phyloP scores from a whole-genome alignment of 2,797 vertebrate genomes.

The Threskiornis aethiopicus region DNA sequence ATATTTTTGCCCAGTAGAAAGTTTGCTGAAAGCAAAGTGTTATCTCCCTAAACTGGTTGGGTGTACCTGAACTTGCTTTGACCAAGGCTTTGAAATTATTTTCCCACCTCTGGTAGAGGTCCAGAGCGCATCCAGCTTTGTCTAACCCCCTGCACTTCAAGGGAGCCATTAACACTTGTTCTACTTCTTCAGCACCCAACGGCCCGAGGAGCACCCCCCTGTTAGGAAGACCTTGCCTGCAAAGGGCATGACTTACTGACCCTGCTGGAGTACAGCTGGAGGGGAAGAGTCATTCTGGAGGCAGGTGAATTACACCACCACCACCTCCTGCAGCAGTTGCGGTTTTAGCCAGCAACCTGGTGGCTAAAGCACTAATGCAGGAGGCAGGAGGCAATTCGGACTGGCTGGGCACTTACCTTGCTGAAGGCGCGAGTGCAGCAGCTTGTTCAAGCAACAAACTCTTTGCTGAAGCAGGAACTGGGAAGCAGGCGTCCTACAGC shows the following conservation, averaged over 20 bases:
- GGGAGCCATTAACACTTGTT: background rate
- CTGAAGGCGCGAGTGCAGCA: background rate
- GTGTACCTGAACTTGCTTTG: background rate
- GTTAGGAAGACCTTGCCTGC: background rate
- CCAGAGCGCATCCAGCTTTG: background rate
- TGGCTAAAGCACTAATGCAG: background rate
- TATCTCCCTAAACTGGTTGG: background rate
- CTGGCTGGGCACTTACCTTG: background rate
- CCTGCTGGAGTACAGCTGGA: background rate
- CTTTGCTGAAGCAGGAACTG: background rate
- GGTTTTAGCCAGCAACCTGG: background rate
- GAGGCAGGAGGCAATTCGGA: accelerated
- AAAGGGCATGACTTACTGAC: background rate
- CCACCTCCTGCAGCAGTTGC: background rate
- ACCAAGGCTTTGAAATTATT: background rate
- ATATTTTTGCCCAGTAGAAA: background rate
- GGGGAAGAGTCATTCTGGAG: background rate
- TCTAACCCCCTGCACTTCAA: background rate
- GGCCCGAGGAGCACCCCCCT: background rate
- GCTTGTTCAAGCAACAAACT: background rate
- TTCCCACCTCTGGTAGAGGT: background rate
- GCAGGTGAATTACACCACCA: background rate
- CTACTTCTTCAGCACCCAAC: background rate
- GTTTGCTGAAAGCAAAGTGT: background rate
- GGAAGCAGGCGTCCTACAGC: background rate